Evolutionary conservation across 2,888 invertebrate genomes (phyloP).

Genomic region (Pyrocoelia pectoralis): DNA sequence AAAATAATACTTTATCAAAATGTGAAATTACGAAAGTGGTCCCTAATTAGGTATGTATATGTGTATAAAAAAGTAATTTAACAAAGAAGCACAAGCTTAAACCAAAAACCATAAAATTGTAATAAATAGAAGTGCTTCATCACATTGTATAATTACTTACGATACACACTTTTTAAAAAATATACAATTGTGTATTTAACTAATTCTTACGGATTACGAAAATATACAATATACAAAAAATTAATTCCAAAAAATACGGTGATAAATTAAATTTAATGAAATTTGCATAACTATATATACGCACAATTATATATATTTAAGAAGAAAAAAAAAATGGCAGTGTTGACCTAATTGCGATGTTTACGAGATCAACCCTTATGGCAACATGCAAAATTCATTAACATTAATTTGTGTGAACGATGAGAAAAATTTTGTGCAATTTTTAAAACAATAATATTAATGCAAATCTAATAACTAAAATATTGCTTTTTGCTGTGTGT

Average conservation of each 20-base stretch:
- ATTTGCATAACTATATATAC: slow-evolving; percentile 36
- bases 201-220: slow-evolving; percentile 33
- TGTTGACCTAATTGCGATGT: slow-evolving; percentile 50
- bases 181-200: slow-evolving; percentile 29
- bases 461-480: neutral
- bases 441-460: neutral
- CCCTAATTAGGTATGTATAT: slow-evolving; percentile 30
- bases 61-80: too few species aligned
- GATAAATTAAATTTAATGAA: slow-evolving; percentile 29
- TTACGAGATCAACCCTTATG: slow-evolving; percentile 44
- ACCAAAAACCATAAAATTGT: slow-evolving; percentile 16
- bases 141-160: slow-evolving; percentile 15
- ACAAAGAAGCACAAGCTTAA: slow-evolving; percentile 17
- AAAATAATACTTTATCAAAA: slow-evolving; percentile 33
- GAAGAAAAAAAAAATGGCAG: slow-evolving; percentile 50
- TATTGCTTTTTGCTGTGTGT: neutral
- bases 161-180: slow-evolving; percentile 32
- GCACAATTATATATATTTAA: slow-evolving; percentile 33
- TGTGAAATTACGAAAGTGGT: slow-evolving; percentile 26
- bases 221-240: slow-evolving; percentile 45
- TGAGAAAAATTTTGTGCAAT: slow-evolving; percentile 3
- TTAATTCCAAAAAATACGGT: slow-evolving; percentile 23
- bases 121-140: slow-evolving; percentile 1
- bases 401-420: slow-evolving; percentile 13
- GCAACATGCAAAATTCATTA: slow-evolving; percentile 41